phyloP scores from a whole-genome alignment of 2,888 invertebrate genomes.

The Meteorus cinctellus region DNA sequence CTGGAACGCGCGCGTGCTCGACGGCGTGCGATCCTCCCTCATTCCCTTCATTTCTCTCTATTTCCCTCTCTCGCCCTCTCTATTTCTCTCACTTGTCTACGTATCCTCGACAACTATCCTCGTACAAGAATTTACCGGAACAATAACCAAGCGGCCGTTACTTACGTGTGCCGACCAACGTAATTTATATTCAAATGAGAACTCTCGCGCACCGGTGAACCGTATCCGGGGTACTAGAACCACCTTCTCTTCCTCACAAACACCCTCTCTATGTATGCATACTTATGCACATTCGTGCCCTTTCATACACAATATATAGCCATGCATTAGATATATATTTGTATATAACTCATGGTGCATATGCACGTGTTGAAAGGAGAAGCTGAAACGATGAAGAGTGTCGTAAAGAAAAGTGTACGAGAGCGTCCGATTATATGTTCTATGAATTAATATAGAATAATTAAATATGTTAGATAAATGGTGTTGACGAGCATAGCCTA shows the following conservation, averaged over 20 bases:
- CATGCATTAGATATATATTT: not conserved
- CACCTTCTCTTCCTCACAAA: constrained; percentile 18
- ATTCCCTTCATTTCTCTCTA: constrained; percentile 39
- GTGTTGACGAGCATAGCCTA: not conserved
- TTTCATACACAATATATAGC: not conserved
- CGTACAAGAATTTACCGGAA: constrained; percentile 60
- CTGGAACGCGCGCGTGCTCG: constrained; percentile 33
- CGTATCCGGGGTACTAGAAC: constrained; percentile 34
- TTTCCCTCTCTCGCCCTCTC: constrained; percentile 8
- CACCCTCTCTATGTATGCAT: constrained; percentile 12
- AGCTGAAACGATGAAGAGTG: not conserved
- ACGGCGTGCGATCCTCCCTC: constrained; percentile 29
- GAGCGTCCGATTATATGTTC: not conserved
- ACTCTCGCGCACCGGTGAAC: constrained; percentile 36
- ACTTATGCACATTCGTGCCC: not conserved
- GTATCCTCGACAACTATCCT: constrained; percentile 35
- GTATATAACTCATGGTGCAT: not conserved
- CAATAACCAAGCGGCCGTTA: constrained; percentile 59
- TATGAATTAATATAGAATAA: constrained; percentile 36
- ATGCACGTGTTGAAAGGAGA: not conserved
- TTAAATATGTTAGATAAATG: not conserved
- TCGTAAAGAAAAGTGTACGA: constrained; percentile 14
- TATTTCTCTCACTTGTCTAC: constrained; percentile 35
- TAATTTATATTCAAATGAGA: constrained; percentile 67
- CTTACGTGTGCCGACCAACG: constrained; percentile 57